These are phyloP conservation scores for Pyrgus malvae DNA, from an alignment of 2,888 invertebrate species.

Conservation along the genomic window DNA sequence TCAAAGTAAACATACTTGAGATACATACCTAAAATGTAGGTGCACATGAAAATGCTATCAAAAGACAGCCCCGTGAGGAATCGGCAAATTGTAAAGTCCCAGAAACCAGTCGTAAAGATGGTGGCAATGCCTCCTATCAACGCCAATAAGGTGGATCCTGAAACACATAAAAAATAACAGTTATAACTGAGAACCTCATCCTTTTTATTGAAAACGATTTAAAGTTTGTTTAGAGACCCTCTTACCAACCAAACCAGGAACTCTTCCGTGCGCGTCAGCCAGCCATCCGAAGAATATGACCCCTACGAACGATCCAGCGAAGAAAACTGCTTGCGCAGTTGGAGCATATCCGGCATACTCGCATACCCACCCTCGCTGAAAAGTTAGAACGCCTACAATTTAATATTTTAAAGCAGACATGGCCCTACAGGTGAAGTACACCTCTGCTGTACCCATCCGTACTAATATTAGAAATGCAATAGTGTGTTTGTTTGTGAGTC, in stretches of 20 bases:
- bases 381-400: too few relatives aligned
- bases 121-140: conserved; percentile 86
- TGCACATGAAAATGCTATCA: conserved; percentile 94
- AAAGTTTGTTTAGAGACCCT: not conserved
- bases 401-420: too few relatives aligned
- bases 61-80: conserved; percentile 93
- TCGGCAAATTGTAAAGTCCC: conserved; percentile 89
- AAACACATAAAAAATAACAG: not conserved
- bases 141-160: conserved; percentile 85
- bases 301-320: conserved; percentile 63
- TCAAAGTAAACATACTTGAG: too few relatives aligned
- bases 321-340: conserved; percentile 64
- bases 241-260: conserved; percentile 51
- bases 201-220: not conserved
- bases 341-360: conserved; percentile 59
- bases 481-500: too few relatives aligned
- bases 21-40: conserved; percentile 90
- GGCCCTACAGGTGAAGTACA: too few relatives aligned
- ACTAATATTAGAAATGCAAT: too few relatives aligned
- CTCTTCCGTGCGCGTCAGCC: conserved; percentile 52
- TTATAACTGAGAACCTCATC: not conserved
- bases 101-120: conserved; percentile 85
- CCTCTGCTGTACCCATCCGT: too few relatives aligned
- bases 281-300: conserved; percentile 48
- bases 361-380: conserved; percentile 74